Percentiles rank a stretch among this genome's conserved stretches.
These are phyloP conservation scores for Oreochromis spilurus DNA, from an alignment of 2,113 vertebrate genomes.

Conservation along the genomic window DNA sequence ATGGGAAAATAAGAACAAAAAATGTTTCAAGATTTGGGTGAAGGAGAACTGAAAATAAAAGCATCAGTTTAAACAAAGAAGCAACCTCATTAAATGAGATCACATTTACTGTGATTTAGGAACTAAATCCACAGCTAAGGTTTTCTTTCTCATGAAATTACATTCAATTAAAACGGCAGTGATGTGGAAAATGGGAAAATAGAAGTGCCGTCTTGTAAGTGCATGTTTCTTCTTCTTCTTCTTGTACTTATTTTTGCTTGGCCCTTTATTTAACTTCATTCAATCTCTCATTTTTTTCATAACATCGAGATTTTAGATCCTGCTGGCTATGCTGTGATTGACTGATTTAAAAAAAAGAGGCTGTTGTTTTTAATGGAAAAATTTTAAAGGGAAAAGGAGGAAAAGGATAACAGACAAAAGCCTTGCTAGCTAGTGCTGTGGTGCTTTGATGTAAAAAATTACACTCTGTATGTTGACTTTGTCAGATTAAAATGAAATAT, in stretches of 20 bases:
- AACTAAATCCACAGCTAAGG: background rate
- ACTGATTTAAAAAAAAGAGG: background rate
- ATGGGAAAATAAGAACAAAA: background rate
- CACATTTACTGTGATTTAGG: background rate
- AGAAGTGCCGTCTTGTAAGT: background rate
- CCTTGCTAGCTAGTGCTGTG: fast-evolving
- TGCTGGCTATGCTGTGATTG: background rate
- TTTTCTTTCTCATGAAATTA: background rate
- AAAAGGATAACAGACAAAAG: background rate
- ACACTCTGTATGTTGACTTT: fast-evolving
- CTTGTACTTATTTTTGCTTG: background rate
- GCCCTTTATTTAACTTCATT: background rate
- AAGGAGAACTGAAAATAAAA: background rate
- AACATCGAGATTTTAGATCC: background rate
- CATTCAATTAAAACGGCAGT: background rate
- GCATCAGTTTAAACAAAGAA: background rate
- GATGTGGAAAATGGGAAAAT: background rate
- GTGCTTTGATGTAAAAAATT: background rate
- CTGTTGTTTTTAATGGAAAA: background rate
- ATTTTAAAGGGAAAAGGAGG: background rate
- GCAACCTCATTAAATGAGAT: background rate
- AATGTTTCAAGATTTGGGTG: fast-evolving
- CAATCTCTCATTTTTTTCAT: background rate
- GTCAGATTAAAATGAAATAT: background rate
- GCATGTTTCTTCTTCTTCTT: background rate